Conservation (phyloP, 2,797 vertebrate species). For the Tangara arthus region DNA sequence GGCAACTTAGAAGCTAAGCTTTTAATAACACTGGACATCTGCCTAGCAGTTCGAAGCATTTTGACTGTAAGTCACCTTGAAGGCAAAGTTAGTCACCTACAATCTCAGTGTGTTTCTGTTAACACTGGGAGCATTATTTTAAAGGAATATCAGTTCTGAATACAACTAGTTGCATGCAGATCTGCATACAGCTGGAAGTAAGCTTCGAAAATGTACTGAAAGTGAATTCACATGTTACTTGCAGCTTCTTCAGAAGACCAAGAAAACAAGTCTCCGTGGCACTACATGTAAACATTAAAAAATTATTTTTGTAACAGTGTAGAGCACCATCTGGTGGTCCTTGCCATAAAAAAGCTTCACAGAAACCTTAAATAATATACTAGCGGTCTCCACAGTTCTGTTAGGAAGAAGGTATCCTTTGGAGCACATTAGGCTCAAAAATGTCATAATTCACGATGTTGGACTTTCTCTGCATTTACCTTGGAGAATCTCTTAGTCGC, state of each 20-base stretch:
- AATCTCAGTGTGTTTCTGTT: not conserved
- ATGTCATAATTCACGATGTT: not conserved
- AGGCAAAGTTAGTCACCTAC: not conserved
- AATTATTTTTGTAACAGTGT: not conserved
- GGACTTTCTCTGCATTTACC: not conserved
- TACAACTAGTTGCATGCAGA: not conserved
- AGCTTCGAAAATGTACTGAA: not conserved
- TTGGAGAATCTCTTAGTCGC: not conserved
- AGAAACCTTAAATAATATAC: not conserved
- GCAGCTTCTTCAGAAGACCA: not conserved
- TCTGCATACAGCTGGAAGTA: not conserved
- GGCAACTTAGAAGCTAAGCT: not conserved
- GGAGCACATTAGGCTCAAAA: not conserved
- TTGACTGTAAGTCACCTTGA: not conserved
- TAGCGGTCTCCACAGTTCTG: not conserved
- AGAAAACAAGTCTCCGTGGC: not conserved
- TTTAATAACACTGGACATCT: not conserved
- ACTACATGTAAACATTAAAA: accelerated
- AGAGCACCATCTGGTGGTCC: not conserved
- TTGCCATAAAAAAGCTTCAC: not conserved
- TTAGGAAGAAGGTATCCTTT: not conserved
- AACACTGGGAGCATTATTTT: not conserved
- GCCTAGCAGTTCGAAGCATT: not conserved
- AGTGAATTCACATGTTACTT: not conserved
- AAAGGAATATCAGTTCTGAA: not conserved